These are phyloP conservation scores for Miniopterus natalensis DNA, from an alignment of 2,113 vertebrate genomes.

Conservation along the genomic window DNA sequence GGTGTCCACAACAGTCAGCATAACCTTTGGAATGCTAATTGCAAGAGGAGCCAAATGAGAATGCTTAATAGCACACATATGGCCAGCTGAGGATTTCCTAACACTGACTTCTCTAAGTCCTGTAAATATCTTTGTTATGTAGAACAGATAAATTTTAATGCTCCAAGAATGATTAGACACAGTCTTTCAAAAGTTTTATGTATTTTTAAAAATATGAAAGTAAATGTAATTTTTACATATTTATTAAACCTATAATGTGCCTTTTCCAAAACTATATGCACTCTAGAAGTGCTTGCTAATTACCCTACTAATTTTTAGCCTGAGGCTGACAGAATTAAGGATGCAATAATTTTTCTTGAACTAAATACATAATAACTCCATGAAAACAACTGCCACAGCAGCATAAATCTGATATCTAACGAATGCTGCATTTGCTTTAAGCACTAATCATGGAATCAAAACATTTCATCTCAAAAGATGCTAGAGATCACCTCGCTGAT, in stretches of 20 bases:
- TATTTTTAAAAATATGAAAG: background rate
- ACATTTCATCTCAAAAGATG: background rate
- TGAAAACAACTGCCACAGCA: background rate
- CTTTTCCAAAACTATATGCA: background rate
- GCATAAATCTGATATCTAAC: background rate
- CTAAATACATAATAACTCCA: background rate
- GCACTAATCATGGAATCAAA: background rate
- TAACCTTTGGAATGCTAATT: slow-evolving; percentile 76
- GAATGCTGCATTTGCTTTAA: background rate
- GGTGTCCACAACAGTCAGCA: slow-evolving; percentile 74
- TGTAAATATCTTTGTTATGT: slow-evolving; percentile 56
- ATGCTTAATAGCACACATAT: slow-evolving; percentile 73
- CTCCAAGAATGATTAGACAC: slow-evolving; percentile 22
- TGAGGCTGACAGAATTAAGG: background rate
- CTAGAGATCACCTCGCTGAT: background rate
- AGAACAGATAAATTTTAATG: slow-evolving; percentile 41
- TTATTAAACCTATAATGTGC: background rate
- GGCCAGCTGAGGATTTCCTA: slow-evolving; percentile 72
- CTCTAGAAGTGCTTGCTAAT: background rate
- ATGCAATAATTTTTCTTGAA: background rate
- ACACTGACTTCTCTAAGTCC: slow-evolving; percentile 27
- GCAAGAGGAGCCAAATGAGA: slow-evolving; percentile 74
- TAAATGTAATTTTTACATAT: slow-evolving; percentile 43
- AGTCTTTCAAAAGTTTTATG: background rate
- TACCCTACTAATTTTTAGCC: background rate